Evolutionary conservation across 2,797 vertebrate genomes (phyloP), one percentile per base, ranked within the genome.

Genomic region (Anas bahamensis): DNA sequence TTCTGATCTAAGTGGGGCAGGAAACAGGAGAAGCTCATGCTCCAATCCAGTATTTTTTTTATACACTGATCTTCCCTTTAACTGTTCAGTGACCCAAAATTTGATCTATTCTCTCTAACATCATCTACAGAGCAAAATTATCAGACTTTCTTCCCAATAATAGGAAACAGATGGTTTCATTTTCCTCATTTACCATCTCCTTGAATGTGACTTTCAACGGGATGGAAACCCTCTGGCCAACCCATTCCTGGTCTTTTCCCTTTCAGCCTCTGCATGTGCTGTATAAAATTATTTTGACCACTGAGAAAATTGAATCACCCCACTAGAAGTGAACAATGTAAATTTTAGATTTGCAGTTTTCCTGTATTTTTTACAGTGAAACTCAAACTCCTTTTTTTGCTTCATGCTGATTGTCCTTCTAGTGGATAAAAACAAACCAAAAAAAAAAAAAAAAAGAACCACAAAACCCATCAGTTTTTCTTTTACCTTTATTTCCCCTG

Each of bases 371-470:
- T 74, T 91, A 46, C 18, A 48, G 64, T 84, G 72, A 85, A 90
- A 65, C 37, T 18, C 33, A 64, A 56, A 89, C 53, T 73, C 74
- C 44, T 52, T 18, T 61, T 50, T 76, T 84, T 89, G 35, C 48
- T 78, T 93, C 86, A 17, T 39, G 59, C 24, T 82, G 81, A 95
- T 92, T 76, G 79, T 80, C 31, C 53, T 89, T 69, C 72, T 79
- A 37, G 74, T 17, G 56, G 16, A 65, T 64, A 28, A 29, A 28
- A 41, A 82, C 46, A 28, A 11, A 48, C 46, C 7, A 48, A 48
- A 24, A 14, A 48, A 48, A 33, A 57, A 48, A n/a, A 33, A 33
- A 33, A 6, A 16, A 13, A 46, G 35, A 23, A 33, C 11, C 19
- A 72, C 13, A 14, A 63, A 41, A 28, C 10, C 2, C 13, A 4